phyloP scores from a whole-genome alignment of 30 jellyfish, hydroid and myxozoan species.

The Catostylus mosaicus region DNA sequence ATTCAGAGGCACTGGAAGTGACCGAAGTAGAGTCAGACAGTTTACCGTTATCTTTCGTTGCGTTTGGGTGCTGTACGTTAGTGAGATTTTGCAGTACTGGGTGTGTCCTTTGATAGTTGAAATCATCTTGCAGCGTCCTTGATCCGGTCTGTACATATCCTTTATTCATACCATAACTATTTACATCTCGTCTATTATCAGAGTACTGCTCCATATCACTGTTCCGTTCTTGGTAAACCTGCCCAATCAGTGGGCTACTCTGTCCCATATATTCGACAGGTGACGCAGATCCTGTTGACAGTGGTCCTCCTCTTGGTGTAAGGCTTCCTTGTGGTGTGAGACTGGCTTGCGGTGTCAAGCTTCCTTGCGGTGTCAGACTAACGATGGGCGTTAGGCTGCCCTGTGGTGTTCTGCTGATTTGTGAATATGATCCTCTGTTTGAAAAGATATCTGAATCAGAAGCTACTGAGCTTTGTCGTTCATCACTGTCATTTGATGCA shows the following conservation, averaged over 20 bases:
- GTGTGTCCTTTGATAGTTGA: background rate
- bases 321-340: slow-evolving; percentile 23
- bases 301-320: slow-evolving; percentile 21
- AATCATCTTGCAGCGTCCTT: background rate
- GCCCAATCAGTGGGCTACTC: background rate
- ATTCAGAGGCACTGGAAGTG: background rate
- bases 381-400: slow-evolving; percentile 28
- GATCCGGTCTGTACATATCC: background rate
- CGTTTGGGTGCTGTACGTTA: background rate
- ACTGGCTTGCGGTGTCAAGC: slow-evolving; percentile 17
- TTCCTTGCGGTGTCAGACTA: slow-evolving; percentile 42
- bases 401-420: slow-evolving; percentile 17
- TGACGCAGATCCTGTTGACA: background rate
- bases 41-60: background rate
- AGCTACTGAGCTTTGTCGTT: slow-evolving; percentile 8
- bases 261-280: slow-evolving; percentile 4
- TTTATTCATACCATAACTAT: background rate
- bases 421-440: slow-evolving; percentile 3
- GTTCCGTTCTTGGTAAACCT: background rate
- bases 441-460: background rate
- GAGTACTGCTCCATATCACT: background rate
- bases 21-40: slow-evolving; percentile 18
- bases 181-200: background rate
- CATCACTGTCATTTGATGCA: slow-evolving; percentile 26
- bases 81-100: background rate